Percentiles rank a stretch among this genome's conserved stretches.
Evolutionary conservation across 2,888 invertebrate genomes (phyloP).

Genomic region (Pyrochroa serraticornis): DNA sequence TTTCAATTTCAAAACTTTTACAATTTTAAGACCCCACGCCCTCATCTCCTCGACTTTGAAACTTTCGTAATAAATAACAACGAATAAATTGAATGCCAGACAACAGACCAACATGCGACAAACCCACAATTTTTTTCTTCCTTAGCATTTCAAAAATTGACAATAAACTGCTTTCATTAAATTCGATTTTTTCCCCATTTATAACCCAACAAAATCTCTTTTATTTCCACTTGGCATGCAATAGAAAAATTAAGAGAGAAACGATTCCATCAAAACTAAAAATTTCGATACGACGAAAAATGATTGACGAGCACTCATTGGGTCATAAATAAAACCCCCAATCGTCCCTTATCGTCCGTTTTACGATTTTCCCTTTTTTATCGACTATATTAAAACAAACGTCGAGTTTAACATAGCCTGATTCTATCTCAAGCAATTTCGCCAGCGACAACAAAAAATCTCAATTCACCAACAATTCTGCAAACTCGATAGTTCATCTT

Average conservation of each 20-base stretch:
- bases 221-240: constrained; percentile 25
- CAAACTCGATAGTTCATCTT: too few relatives aligned
- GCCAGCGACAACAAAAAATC: too few relatives aligned
- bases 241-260: constrained; percentile 18
- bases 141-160: not conserved
- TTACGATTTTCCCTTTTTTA: too few relatives aligned
- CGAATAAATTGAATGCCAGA: constrained; percentile 43
- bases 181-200: constrained; percentile 22
- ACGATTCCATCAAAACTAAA: constrained; percentile 6
- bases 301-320: not conserved
- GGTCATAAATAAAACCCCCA: too few relatives aligned
- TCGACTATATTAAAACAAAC: too few relatives aligned
- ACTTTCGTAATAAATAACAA: constrained; percentile 39
- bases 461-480: too few relatives aligned
- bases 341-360: too few relatives aligned
- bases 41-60: constrained; percentile 33
- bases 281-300: constrained; percentile 17
- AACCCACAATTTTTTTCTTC: constrained; percentile 12
- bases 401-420: too few relatives aligned
- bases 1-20: constrained; percentile 23
- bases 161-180: constrained; percentile 4
- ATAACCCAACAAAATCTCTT: constrained; percentile 12
- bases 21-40: constrained; percentile 40
- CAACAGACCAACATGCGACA: constrained; percentile 14
- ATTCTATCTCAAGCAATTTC: too few relatives aligned